These are phyloP conservation scores for Bombylius major DNA, from an alignment of 2,888 invertebrate species.

Conservation along the genomic window DNA sequence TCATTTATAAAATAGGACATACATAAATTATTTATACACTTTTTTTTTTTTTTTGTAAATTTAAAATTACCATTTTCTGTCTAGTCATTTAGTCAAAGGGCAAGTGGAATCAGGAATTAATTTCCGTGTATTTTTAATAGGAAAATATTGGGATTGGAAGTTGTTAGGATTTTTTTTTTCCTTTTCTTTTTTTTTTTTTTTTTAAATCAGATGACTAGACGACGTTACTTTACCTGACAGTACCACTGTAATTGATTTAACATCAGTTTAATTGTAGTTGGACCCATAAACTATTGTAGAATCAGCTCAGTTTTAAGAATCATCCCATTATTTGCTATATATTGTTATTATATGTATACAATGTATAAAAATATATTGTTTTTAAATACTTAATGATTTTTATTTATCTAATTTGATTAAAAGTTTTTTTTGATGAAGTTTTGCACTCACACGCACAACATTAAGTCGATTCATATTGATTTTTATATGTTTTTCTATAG, in stretches of 20 bases:
- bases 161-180: neutral
- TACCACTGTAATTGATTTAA: neutral
- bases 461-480: neutral
- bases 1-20: no score
- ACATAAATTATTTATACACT: neutral
- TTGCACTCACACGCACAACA: no score
- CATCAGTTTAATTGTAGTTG: no score
- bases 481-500: constrained; percentile 5
- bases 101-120: neutral
- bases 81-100: constrained; percentile 7
- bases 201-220: constrained; percentile 13
- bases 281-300: no score
- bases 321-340: no score
- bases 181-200: constrained; percentile 2
- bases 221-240: constrained; percentile 16
- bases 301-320: no score
- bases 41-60: neutral
- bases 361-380: no score
- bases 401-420: no score
- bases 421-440: no score
- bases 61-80: constrained; percentile 5
- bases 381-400: no score
- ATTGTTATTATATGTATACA: no score
- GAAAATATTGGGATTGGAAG: no score
- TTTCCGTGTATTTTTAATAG: neutral